Evolutionary conservation across 2,113 vertebrate genomes (phyloP).

Genomic region (Gambusia affinis): DNA sequence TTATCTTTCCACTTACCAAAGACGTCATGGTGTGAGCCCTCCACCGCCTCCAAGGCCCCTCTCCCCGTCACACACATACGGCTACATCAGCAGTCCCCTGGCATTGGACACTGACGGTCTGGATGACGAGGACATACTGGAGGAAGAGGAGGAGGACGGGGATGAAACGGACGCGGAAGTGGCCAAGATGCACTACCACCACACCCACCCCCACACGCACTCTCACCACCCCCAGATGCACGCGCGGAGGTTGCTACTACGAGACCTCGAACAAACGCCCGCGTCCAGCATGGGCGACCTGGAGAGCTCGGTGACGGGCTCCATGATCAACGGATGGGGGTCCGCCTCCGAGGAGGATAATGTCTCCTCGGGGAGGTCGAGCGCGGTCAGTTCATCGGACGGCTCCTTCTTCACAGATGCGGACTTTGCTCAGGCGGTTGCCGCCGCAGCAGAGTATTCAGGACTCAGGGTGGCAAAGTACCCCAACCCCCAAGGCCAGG

Average conservation of each 20-base stretch:
- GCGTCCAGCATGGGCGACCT: slow-evolving; percentile 96
- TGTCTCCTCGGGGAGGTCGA: slow-evolving; percentile 95
- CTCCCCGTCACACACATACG: slow-evolving; percentile 95
- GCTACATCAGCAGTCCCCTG: slow-evolving; percentile 94
- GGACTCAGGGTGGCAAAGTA: slow-evolving; percentile 91
- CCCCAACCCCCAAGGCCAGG: slow-evolving; percentile 75
- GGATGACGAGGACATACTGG: slow-evolving; percentile 81
- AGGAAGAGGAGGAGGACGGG: slow-evolving; percentile 80
- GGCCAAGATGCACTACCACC: slow-evolving; percentile 88
- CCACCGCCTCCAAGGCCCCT: slow-evolving; percentile 89
- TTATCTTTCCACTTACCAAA: slow-evolving; percentile 53
- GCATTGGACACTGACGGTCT: slow-evolving; percentile 93
- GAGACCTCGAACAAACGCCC: slow-evolving; percentile 95
- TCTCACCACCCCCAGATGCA: slow-evolving; percentile 73
- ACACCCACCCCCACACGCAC: slow-evolving; percentile 67
- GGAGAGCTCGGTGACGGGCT: slow-evolving; percentile 98
- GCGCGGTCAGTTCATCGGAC: slow-evolving; percentile 92
- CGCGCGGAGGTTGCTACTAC: slow-evolving; percentile 87
- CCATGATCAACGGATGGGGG: slow-evolving; percentile 99
- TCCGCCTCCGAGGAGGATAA: slow-evolving; percentile 98
- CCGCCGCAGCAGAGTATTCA: slow-evolving; percentile 93
- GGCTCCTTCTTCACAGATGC: slow-evolving; percentile 99
- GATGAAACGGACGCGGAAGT: slow-evolving; percentile 91
- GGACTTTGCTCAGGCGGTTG: slow-evolving; percentile 97
- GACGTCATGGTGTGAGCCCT: slow-evolving; percentile 92